Base-by-base conservation (phyloP, 2,888 invertebrate genomes). In the Harpalus rufipes region DNA sequence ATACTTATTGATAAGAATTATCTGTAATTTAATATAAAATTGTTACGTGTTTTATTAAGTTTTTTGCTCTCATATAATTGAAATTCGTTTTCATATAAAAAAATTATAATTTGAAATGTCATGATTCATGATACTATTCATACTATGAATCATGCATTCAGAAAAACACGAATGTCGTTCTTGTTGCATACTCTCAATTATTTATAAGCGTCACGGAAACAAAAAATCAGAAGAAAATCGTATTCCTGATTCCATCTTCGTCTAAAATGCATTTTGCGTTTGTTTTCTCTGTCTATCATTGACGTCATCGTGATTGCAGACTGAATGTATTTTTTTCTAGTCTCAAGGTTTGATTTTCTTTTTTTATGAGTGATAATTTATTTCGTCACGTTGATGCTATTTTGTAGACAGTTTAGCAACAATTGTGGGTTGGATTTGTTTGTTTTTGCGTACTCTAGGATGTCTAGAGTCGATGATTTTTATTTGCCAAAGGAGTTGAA, bases 331-430 rank as follows among this genome's bases (percentile, higher is more conserved):
- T 81, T 81, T 81, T 81, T 81, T 21, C 14, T 51, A n/a, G 81
- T 81, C 81, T 81, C 81, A 81, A 81, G 81, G 81, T 56, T 81
- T 65, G 68, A 68, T 81, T 81, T 68, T 21, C 65, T 81, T 68
- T 51, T 80, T 68, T 74, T 74, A 74, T 74, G 18, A 74, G 41
- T 44, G 41, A 74, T 74, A 51, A 74, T 74, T 74, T 74, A 51
- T 74, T 44, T 74, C 72, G 72, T 74, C 51, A 74, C 44, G 72
- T 21, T 63, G 63, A 74, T 74, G 72, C 8, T 74, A 10, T 68
- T 68, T 68, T 39, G 68, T 44, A 41, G 18, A 18, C 18, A 8
- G 18, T 41, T 68, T 32, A 74, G 16, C 44, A 74, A 44, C 72
- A 74, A 18, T 74, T 74, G 44, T 44, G 44, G 25, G 44, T 10